Evolutionary conservation across 1,140 invertebrate genomes (phyloP).

Genomic region (Nymphalis io): DNA sequence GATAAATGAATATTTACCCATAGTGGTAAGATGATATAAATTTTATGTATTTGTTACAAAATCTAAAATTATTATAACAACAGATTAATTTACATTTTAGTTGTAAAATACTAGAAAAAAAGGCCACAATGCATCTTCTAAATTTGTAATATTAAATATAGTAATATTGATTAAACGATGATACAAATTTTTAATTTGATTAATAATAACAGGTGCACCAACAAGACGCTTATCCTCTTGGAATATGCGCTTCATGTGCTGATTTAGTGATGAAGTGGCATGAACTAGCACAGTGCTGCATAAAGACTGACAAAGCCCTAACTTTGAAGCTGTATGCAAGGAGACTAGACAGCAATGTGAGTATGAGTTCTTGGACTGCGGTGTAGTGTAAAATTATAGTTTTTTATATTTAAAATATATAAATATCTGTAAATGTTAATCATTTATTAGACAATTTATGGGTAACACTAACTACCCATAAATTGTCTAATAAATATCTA

Average conservation of each 20-base stretch:
- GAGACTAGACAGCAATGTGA: background rate
- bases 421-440: no score
- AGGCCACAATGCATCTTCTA: no score
- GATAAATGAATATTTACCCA: slow-evolving; percentile 83
- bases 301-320: slow-evolving; percentile 81
- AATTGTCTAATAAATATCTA: no score
- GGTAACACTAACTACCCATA: no score
- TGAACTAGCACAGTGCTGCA: slow-evolving; percentile 81
- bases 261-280: slow-evolving; percentile 84
- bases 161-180: background rate
- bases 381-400: no score
- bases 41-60: background rate
- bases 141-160: no score
- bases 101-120: no score
- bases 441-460: no score
- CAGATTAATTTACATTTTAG: no score
- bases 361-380: no score
- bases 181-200: background rate
- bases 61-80: background rate
- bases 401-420: no score
- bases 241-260: slow-evolving; percentile 84
- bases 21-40: slow-evolving; percentile 61
- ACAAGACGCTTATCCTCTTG: slow-evolving; percentile 81
- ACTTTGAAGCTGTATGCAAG: slow-evolving; percentile 13
- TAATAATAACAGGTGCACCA: slow-evolving; percentile 67